phyloP scores from a whole-genome alignment of 2,797 vertebrate genomes.

The Phoxinus dragarum region DNA sequence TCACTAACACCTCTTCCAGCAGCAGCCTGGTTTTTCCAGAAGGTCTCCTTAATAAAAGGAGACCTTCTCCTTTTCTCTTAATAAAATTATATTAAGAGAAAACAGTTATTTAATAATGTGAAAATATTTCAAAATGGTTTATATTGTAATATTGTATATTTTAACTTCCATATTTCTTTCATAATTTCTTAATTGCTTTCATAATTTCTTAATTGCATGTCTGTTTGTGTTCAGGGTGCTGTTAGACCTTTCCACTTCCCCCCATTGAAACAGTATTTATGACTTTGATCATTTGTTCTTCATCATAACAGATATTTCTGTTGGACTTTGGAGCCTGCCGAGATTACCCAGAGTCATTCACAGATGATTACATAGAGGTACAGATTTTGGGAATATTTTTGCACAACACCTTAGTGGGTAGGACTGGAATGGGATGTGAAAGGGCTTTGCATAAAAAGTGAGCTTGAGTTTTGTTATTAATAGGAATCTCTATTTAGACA shows the following conservation, averaged over 20 bases:
- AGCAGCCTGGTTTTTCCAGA: no score
- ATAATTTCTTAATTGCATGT: background rate
- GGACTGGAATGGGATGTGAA: background rate
- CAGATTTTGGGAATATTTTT: background rate
- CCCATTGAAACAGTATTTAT: background rate
- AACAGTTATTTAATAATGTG: background rate
- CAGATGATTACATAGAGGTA: constrained; percentile 90
- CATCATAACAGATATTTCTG: constrained; percentile 77
- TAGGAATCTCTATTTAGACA: background rate
- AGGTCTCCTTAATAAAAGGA: no score
- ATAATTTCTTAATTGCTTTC: background rate
- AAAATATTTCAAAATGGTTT: background rate
- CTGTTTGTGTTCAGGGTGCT: background rate
- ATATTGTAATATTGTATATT: no score
- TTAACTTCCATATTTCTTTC: background rate
- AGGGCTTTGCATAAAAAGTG: background rate
- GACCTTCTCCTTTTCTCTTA: no score
- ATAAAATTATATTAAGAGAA: no score
- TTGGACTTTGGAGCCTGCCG: constrained; percentile 90
- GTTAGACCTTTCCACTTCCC: background rate
- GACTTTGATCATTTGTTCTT: constrained; percentile 15
- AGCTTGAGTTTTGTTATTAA: background rate
- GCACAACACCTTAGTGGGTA: background rate
- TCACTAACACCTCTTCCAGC: no score
- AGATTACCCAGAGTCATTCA: constrained; percentile 83